A percentile compares a stretch with the other conserved stretches of the same genome.
phyloP scores from a whole-genome alignment of 1,140 invertebrate genomes.

The Tetragnatha versicolor region DNA sequence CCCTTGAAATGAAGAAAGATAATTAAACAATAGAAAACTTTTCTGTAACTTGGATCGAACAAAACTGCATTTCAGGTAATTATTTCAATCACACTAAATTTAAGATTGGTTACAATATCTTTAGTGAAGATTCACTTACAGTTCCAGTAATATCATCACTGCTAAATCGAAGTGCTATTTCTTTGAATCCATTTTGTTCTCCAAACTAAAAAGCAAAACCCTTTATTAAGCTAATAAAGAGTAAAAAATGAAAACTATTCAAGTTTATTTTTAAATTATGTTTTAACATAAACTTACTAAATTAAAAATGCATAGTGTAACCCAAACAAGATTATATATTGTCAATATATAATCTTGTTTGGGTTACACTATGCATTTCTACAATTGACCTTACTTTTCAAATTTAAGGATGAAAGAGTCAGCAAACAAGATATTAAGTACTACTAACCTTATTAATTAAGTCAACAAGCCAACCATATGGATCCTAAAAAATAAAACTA shows the following conservation, averaged over 20 bases:
- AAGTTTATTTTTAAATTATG: too few relatives aligned
- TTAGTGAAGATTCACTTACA: conserved; percentile 58
- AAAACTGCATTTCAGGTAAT: not conserved
- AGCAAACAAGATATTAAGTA: too few relatives aligned
- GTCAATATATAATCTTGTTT: too few relatives aligned
- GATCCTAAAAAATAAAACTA: conserved; percentile 60
- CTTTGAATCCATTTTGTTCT: conserved; percentile 65
- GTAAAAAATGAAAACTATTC: too few relatives aligned
- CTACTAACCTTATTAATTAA: conserved; percentile 65
- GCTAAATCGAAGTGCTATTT: conserved; percentile 63
- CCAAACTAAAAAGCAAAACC: conserved; percentile 64
- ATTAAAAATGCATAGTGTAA: too few relatives aligned
- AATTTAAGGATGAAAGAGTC: too few relatives aligned
- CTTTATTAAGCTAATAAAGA: not conserved
- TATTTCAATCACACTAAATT: not conserved
- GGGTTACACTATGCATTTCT: too few relatives aligned
- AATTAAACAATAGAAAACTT: not conserved
- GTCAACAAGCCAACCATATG: conserved; percentile 68
- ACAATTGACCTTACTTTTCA: too few relatives aligned
- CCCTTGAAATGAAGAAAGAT: too few relatives aligned
- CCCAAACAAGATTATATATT: too few relatives aligned
- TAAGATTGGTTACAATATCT: not conserved
- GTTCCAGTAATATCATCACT: conserved; percentile 62
- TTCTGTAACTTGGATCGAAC: not conserved
- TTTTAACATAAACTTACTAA: too few relatives aligned